phyloP scores from a whole-genome alignment of 1,140 invertebrate genomes.

The Branchinecta lynchi region DNA sequence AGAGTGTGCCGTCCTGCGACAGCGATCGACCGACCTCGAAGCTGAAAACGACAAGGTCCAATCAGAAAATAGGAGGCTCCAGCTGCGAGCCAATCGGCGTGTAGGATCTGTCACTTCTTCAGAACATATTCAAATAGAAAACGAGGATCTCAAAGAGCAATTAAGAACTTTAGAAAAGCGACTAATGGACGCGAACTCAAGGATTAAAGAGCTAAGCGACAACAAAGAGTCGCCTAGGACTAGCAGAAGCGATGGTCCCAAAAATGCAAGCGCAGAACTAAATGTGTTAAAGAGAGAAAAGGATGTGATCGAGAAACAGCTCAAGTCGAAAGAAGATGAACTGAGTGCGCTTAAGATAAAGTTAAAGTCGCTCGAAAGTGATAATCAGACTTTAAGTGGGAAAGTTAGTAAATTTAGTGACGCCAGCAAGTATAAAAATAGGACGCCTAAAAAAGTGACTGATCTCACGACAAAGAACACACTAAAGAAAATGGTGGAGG shows the following conservation, averaged over 20 bases:
- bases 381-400: constrained; percentile 28
- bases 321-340: constrained; percentile 34
- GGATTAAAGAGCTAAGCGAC: constrained; percentile 20
- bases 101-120: constrained; percentile 27
- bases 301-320: constrained; percentile 34
- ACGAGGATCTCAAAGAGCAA: constrained; percentile 41
- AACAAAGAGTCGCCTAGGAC: constrained; percentile 17
- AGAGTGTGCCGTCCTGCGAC: constrained; percentile 46
- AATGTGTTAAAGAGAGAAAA: constrained; percentile 26
- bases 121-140: constrained; percentile 35
- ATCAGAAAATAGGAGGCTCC: constrained; percentile 50
- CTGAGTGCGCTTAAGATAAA: constrained; percentile 38
- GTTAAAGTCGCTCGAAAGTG: constrained; percentile 36
- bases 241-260: neutral
- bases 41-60: constrained; percentile 53
- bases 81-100: constrained; percentile 24
- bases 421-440: constrained; percentile 39
- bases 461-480: constrained; percentile 45
- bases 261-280: constrained; percentile 15
- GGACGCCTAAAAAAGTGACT: constrained; percentile 47
- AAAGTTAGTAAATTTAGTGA: constrained; percentile 27
- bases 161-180: constrained; percentile 45
- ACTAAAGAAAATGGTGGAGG: constrained; percentile 56
- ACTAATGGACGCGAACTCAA: constrained; percentile 34
- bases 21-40: constrained; percentile 47